Evolutionary conservation across 1,140 invertebrate species (phyloP), one percentile per base, ranked within the genome.

Genomic region (Ylistrum balloti): DNA sequence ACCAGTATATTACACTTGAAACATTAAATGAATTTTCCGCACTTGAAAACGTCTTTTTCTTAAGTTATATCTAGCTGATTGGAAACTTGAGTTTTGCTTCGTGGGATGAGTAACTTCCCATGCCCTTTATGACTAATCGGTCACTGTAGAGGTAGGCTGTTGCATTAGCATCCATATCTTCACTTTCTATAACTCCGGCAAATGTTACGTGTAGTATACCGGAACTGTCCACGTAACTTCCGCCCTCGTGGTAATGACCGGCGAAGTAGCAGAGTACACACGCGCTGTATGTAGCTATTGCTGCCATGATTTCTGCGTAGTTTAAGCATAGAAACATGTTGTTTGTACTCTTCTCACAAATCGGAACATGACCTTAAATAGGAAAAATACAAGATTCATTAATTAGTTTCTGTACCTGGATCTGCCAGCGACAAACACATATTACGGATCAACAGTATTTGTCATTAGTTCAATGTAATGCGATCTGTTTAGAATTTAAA

Each of bases 221-320:
- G 86, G 93, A 86, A 13, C 91, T 87, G 88, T 95, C 95, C 5
- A 92, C 86, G 28, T 93, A 92, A 92, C 94, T 94, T 13, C 95
- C 95, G 56, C 91, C 93, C 33, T 91, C 88, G 88, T 96, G 95
- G 33, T 94, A 93, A 92, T 96, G 95, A 0, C 95, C 95, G 89
- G 90, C 88, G 15, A 95, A 91, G 87, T 96, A 96, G 33, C 93
- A 93, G 9, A 95, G 38, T 22, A 95, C 94, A 90, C 92, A 94
- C 5, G 90, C 85, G 45, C 34, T 34, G 41, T 93, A 92, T 15
- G 85, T 74, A 88, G 93, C 89, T 20, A 96, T 88, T n/a, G 93
- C 86, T 28, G 94, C 89, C 11, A 95, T 88, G 15, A 96, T 90
- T 89, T 95, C 94, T 28, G 93, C 89, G 88, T 93, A 94, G 90